phyloP scores from a whole-genome alignment of 2,888 invertebrate genomes.

The Ophion slaviceki region DNA sequence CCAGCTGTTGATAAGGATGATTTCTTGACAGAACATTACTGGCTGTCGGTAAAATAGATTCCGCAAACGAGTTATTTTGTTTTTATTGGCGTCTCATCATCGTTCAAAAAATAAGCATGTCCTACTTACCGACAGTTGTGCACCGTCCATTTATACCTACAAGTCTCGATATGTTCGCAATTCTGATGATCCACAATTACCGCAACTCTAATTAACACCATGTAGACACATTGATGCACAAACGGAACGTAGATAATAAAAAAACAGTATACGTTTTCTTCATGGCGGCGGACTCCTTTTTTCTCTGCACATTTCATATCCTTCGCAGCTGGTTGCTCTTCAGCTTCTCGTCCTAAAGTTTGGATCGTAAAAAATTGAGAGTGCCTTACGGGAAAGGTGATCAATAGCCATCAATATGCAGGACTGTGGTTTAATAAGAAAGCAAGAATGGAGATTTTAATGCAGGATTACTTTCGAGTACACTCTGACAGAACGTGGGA shows the following conservation, averaged over 20 bases:
- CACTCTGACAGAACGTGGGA: background rate
- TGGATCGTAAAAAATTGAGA: conserved; percentile 30
- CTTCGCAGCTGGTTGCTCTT: background rate
- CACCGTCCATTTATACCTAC: no score
- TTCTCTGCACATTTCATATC: background rate
- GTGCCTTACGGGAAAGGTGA: conserved; percentile 70
- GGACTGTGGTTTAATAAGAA: conserved; percentile 80
- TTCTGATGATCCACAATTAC: background rate
- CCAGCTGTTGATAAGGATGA: background rate
- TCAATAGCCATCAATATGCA: conserved; percentile 81
- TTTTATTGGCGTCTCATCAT: background rate
- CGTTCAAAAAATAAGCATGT: background rate
- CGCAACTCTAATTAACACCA: no score
- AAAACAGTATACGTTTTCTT: background rate
- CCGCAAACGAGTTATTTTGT: no score
- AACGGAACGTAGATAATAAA: background rate
- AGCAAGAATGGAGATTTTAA: conserved; percentile 75
- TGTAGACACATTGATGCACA: background rate
- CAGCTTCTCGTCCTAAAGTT: background rate
- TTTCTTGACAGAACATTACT: no score
- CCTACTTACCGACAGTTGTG: background rate
- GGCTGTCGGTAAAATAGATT: no score
- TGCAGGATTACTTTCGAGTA: conserved; percentile 28
- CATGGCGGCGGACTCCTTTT: background rate
- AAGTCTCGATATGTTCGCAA: background rate